Evolutionary conservation across 1,140 invertebrate species (phyloP), one percentile per base, ranked within the genome.

Genomic region (Zaprionus ghesquierei): DNA sequence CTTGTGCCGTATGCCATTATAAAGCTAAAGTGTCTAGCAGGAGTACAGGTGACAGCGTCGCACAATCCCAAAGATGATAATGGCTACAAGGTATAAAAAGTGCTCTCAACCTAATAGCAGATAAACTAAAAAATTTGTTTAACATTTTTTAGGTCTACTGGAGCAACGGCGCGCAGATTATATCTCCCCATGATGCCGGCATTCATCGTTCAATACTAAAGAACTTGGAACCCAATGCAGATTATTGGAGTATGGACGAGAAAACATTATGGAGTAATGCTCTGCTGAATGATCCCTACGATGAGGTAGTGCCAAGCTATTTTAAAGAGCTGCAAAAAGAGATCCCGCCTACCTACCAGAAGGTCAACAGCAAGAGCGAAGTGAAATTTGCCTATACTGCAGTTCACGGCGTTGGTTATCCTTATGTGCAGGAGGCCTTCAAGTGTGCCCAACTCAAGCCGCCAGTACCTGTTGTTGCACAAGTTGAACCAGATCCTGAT

Each of bases 11-110:
- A 96, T 93, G 94, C 94, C 3, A 95, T 98, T 4, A 91, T 93
- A 12, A 93, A 95, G 68, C 95, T 95, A 29, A 94, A 95, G 25
- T 95, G 95, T 61, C 94, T 94, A 4, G 96, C 95, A 55, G 98
- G 98, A 5, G 94, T 99, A 6, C 98, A 99, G 97, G 95, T 99
- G 0, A 99, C 99, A 13, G 99, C 99, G 0, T 99, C 98, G 0
- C 99, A 99, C 81, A 99, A 99, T 93, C 99, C 98, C 0, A 99
- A 99, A 93, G 95, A 99, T 55, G 98, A 99, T 91, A 99, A 99
- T 93, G 99, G 99, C 4, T 99, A 99, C 91, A 99, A 99, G 94
- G 97, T 69, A 41, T 41, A 2, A 41, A 56, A 15, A 20, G 27
- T 55, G 22, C 20, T 20, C n/a, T 29, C 1, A n/a, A 25, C 33